Evolutionary conservation across 2,113 vertebrate genomes (phyloP).

Genomic region (Gobio gobio): DNA sequence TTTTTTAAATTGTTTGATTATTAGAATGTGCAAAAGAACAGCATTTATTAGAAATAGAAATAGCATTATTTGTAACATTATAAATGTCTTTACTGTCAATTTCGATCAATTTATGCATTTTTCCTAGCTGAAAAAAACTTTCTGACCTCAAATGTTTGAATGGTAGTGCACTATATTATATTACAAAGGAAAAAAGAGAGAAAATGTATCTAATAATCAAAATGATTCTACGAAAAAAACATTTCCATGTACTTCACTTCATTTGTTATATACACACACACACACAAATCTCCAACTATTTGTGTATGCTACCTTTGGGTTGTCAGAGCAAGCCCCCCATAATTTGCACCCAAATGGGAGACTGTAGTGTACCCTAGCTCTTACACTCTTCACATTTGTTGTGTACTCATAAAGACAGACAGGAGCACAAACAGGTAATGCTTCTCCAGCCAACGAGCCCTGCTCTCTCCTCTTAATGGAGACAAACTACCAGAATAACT

Average conservation of each 20-base stretch:
- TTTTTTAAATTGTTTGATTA: not conserved
- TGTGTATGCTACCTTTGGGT: not conserved
- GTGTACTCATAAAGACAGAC: slow-evolving; percentile 29
- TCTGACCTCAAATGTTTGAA: not conserved
- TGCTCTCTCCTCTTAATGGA: slow-evolving; percentile 52
- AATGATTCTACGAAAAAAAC: not conserved
- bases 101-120: too few species aligned
- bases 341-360: not conserved
- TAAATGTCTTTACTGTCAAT: too few species aligned
- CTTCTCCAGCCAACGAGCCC: slow-evolving; percentile 28
- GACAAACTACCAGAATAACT: slow-evolving; percentile 52
- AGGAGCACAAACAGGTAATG: slow-evolving; percentile 17
- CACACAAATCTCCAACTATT: not conserved
- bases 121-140: too few species aligned
- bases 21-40: not conserved
- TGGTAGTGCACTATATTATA: not conserved
- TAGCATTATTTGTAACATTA: not conserved
- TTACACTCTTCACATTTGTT: slow-evolving; percentile 20
- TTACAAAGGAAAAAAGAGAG: not conserved
- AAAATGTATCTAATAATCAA: not conserved
- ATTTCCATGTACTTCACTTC: not conserved
- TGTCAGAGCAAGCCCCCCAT: not conserved
- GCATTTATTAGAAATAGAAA: not conserved
- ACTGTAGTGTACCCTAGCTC: not conserved
- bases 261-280: not conserved